Evolutionary conservation across 2,888 invertebrate species (phyloP), one percentile per base, ranked within the genome.

Genomic region (Magallana nippona): DNA sequence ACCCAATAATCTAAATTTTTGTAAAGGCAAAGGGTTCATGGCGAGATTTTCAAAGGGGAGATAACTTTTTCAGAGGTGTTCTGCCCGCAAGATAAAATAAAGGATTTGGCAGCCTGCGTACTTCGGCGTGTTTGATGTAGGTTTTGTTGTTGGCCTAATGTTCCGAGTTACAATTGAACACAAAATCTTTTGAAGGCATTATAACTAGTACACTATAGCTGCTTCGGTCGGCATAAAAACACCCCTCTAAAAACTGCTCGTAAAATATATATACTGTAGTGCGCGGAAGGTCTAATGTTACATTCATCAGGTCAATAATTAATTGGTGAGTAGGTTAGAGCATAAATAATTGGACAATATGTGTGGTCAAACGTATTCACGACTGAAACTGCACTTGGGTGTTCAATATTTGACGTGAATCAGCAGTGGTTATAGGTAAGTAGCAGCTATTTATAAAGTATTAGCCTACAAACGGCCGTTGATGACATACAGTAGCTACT

Each of bases 141-240:
- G 71, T 71, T 22, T 71, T 71, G 71, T 71, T 71, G 32, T 32
- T 71, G 71, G 71, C 32, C 32, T 71, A 71, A 22, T 71, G 71
- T 32, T 44, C 44, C 32, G 22, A 71, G 71, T 71, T 71, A 71
- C 71, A 71, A 71, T 27, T 71, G 71, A 71, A 71, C 71, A 71
- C 71, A 71, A 27, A 71, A 71, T 27, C 71, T 27, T 44, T 44
- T 44, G 44, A 44, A 44, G 44, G 71, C 15, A 71, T 27, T 32
- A 71, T 32, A 71, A 71, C 22, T 27, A 71, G 27, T 27, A 71
- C 71, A 71, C 44, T 0, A 44, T 44, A 44, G 44, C 71, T 27
- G 27, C 27, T 27, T 22, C 71, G 71, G 71, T 71, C 11, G 71
- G 27, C 10, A 60, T 5, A 71, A 27, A 63, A 71, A 71, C 15